Percentiles rank a stretch among this genome's conserved stretches.
These are phyloP conservation scores for Thereva unica DNA, from an alignment of 2,888 invertebrate genomes.

Conservation along the genomic window DNA sequence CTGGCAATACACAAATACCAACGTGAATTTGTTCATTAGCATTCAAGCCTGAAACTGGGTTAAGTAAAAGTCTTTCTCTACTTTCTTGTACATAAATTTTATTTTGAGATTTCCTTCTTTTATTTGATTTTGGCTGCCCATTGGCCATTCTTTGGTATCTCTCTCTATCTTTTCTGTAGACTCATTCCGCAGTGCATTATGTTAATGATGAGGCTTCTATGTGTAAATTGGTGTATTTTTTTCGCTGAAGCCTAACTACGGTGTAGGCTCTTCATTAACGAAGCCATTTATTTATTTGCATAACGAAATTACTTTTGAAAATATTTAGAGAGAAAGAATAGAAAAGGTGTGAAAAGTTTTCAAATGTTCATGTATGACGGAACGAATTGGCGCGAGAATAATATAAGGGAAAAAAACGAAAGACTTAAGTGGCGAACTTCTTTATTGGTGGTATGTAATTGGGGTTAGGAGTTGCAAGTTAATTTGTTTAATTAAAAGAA, in stretches of 20 bases:
- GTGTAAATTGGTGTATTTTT: constrained; percentile 4
- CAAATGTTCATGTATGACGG: constrained; percentile 2
- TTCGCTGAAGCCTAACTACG: neutral
- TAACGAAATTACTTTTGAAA: constrained; percentile 13
- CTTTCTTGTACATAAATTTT: constrained; percentile 36
- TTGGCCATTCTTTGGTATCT: neutral
- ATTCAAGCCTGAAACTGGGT: constrained; percentile 37
- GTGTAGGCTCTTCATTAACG: neutral
- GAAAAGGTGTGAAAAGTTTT: neutral
- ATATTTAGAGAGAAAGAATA: constrained; percentile 10
- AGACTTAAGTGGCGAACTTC: constrained; percentile 8
- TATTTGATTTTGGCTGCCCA: neutral
- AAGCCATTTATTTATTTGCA: constrained; percentile 18
- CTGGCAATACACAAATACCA: neutral
- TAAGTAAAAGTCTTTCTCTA: constrained; percentile 41
- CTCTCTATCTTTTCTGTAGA: neutral
- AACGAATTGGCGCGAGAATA: neutral
- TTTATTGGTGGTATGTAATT: constrained; percentile 12
- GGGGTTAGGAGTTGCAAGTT: constrained; percentile 1
- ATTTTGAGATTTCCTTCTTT: constrained; percentile 9
- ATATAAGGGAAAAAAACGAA: constrained; percentile 9
- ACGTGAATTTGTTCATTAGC: constrained; percentile 33
- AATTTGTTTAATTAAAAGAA: neutral
- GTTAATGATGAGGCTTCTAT: no score
- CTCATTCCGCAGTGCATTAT: no score